These are phyloP conservation scores for Microctonus aethiopoides DNA, from an alignment of 2,888 invertebrate species.

Conservation along the genomic window DNA sequence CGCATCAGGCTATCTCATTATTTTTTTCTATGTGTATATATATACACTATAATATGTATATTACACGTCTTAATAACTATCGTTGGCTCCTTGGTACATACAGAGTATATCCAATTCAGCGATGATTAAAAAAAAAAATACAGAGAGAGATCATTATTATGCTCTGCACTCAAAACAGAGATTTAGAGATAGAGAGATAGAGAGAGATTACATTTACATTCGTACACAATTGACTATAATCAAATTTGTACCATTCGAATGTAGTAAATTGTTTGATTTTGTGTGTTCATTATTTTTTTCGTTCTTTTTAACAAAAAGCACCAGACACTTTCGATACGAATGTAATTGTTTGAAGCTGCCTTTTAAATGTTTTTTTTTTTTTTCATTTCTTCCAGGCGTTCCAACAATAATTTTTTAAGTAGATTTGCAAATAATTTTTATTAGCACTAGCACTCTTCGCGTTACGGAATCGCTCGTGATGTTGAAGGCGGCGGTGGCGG, in stretches of 20 bases:
- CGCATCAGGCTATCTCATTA: conserved; percentile 42
- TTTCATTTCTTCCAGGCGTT: neutral
- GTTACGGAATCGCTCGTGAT: conserved; percentile 64
- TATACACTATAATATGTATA: conserved; percentile 24
- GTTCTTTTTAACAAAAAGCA: neutral
- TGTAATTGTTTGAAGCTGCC: conserved; percentile 15
- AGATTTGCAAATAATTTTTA: conserved; percentile 18
- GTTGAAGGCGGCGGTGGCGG: conserved; percentile 67
- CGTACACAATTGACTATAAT: conserved; percentile 18
- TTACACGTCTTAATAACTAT: conserved; percentile 31
- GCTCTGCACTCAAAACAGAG: neutral
- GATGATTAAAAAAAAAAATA: neutral
- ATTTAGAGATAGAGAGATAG: neutral
- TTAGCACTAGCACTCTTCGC: conserved; percentile 30
- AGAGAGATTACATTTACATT: conserved; percentile 4
- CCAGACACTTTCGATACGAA: neutral
- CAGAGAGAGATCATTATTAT: neutral
- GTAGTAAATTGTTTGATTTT: conserved; percentile 14
- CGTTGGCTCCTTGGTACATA: conserved; percentile 30
- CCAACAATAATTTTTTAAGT: conserved; percentile 20
- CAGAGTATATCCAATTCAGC: conserved; percentile 6
- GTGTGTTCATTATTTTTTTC: neutral
- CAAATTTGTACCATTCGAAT: conserved; percentile 27
- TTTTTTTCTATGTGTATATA: conserved; percentile 13
- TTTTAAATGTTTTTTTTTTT: conserved; percentile 10